Conservation (phyloP, 37 sponge, comb jelly and placozoan species). For the Halichondria panicea region DNA sequence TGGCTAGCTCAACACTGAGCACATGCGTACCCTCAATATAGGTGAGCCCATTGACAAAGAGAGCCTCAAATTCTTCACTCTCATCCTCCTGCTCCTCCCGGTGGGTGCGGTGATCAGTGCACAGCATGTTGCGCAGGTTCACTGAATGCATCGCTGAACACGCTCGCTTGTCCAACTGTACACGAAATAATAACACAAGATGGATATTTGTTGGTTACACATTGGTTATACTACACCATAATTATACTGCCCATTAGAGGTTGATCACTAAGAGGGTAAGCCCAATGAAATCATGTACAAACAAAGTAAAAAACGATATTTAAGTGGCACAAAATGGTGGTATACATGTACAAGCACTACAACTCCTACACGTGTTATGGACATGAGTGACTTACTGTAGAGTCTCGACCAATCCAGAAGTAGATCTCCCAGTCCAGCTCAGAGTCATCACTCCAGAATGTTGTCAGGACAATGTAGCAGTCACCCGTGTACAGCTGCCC, state of each 20-base stretch:
- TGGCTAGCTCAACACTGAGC: neutral
- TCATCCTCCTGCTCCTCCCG: conserved; percentile 92
- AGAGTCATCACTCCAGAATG: conserved; percentile 58
- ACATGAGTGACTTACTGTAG: conserved; percentile 62
- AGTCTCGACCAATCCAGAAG: conserved; percentile 93
- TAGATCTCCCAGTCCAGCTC: conserved; percentile 90
- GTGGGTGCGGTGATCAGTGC: conserved; percentile 65
- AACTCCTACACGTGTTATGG: neutral
- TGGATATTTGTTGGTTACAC: no score
- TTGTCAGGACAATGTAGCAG: conserved; percentile 87
- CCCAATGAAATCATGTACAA: neutral
- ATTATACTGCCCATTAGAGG: no score
- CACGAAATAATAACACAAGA: no score
- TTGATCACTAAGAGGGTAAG: neutral
- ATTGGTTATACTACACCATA: no score
- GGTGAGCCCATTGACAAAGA: conserved; percentile 72
- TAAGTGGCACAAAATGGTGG: neutral
- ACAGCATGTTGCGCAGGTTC: conserved; percentile 92
- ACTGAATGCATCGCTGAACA: conserved; percentile 98
- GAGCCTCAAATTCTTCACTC: conserved; percentile 75
- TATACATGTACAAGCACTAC: neutral
- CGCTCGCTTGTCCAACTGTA: conserved; percentile 97
- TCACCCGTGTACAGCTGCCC: conserved; percentile 88
- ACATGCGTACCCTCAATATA: conserved; percentile 77
- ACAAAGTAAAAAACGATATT: neutral